These are phyloP conservation scores for Alexandromys fortis DNA, from an alignment of 2,113 vertebrate genomes.

Conservation along the genomic window DNA sequence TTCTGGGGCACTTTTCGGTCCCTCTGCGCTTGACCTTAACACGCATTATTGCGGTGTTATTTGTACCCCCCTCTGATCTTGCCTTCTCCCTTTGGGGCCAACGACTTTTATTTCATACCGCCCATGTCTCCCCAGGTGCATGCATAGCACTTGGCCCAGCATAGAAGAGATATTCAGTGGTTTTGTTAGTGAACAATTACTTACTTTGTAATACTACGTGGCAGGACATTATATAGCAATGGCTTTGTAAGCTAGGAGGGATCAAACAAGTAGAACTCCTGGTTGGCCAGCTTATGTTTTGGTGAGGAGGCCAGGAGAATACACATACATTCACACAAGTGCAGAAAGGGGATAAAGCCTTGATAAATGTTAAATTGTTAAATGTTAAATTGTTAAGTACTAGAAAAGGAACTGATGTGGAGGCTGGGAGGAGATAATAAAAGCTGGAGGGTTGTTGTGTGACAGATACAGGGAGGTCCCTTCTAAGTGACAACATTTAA, in stretches of 20 bases:
- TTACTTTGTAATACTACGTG: not conserved
- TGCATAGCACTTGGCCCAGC: not conserved
- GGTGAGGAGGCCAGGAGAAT: not conserved
- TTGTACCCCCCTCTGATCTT: not conserved
- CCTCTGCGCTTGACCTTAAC: not conserved
- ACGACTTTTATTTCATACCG: not conserved
- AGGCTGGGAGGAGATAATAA: not conserved
- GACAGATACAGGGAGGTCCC: not conserved
- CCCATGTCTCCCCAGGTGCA: too few relatives aligned
- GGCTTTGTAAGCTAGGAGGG: not conserved
- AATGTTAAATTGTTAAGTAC: not conserved
- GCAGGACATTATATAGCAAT: not conserved
- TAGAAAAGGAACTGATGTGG: not conserved
- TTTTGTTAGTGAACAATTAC: not conserved
- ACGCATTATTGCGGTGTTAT: not conserved
- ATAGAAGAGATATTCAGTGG: not conserved
- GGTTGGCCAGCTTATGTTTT: not conserved
- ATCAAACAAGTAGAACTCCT: not conserved
- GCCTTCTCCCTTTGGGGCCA: not conserved
- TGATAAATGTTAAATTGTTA: not conserved
- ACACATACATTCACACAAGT: rapidly evolving
- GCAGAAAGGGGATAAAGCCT: not conserved
- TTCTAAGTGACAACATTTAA: not conserved
- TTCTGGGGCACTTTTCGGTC: not conserved
- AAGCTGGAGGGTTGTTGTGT: not conserved